Base-by-base conservation (phyloP, 1,140 invertebrate species). In the Drosophila truncata region DNA sequence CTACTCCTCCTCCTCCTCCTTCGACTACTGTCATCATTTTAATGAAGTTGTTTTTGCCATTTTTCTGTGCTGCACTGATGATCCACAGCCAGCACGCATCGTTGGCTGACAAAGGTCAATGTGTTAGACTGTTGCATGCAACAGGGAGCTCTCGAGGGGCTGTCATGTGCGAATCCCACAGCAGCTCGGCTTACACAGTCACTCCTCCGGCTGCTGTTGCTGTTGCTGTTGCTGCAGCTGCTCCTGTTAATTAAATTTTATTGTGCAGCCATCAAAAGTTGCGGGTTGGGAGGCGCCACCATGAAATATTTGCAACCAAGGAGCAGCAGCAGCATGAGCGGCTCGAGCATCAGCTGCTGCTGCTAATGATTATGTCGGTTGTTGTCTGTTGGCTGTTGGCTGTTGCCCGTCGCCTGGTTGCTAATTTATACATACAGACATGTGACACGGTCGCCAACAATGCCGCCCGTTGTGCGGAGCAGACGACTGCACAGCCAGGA, bases 191-290 rank as follows among this genome's bases (percentile, higher is more conserved):
- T 70, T 49, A 37, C 52, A 55, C 33, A 37, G 52, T 37, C 4
- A 66, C 55, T 41, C 29, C 60, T 16, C 33, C 52, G 49, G 7
- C 49, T 16, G 46, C 9, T 29, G 27, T 2, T 33, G 54, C 13
- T 16, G 62, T 23, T 55, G 20, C 31, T 16, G 52, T 9, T 31
- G 29, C 20, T 37, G 63, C 23, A 46, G 64, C 37, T 44, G 23
- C 62, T 54, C 37, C 62, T 84, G 77, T 80, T 87, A 88, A 87
- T 87, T 87, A 88, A 87, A 87, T 90, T 87, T 80, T 74, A 87
- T 88, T 79, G 67, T 78, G 59, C 59, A 61, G 66, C 41, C 66
- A 55, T 63, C 77, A 64, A 75, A 80, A 87, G 83, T 83, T 80
- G 76, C 58, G 54, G 23, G 5, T 29, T 39, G 25, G 23, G 49